Evolutionary conservation across 2,797 vertebrate species (phyloP), one percentile per base, ranked within the genome.

Genomic region (Microcaecilia unicolor): DNA sequence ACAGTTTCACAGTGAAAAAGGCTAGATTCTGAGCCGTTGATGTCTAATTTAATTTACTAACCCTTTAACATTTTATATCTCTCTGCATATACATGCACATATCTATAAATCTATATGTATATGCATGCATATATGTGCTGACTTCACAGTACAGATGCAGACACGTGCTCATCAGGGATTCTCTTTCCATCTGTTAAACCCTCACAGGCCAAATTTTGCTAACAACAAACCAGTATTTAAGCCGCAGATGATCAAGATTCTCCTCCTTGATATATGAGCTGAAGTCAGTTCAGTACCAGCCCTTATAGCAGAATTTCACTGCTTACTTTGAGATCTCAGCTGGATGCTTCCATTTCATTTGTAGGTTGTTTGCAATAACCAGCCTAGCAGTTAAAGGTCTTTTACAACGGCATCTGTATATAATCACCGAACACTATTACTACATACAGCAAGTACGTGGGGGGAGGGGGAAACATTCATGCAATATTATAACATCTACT

Each of bases 331-430:
- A 40, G 44, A 37, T 31, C 5, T 31, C 43, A 66, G 54, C 45
- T 0, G 64, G 64, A 35, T 7, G 37, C 15, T 30, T 55, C 60
- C 59, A 25, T 44, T 61, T 61, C 42, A 55, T 63, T 48, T 24
- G 57, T 38, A 52, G 41, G 47, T 44, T 36, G 61, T 70, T 67
- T 45, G 65, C 59, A 60, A 76, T 79, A 74, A 79, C 76, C 80
- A 76, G 78, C 73, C 78, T 57, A 73, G 59, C 70, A 28, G 63
- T n/a, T n/a, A n/a, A n/a, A n/a, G n/a, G n/a, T n/a, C n/a, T n/a
- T n/a, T n/a, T n/a, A n/a, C n/a, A n/a, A n/a, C n/a, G n/a, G n/a
- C n/a, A n/a, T n/a, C n/a, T n/a, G n/a, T n/a, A n/a, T n/a, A n/a
- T n/a, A n/a, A n/a, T n/a, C n/a, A n/a, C n/a, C n/a, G n/a, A n/a